Evolutionary conservation across 2,797 vertebrate species (phyloP), one percentile per base, ranked within the genome.

Genomic region (Acanthopagrus latus): DNA sequence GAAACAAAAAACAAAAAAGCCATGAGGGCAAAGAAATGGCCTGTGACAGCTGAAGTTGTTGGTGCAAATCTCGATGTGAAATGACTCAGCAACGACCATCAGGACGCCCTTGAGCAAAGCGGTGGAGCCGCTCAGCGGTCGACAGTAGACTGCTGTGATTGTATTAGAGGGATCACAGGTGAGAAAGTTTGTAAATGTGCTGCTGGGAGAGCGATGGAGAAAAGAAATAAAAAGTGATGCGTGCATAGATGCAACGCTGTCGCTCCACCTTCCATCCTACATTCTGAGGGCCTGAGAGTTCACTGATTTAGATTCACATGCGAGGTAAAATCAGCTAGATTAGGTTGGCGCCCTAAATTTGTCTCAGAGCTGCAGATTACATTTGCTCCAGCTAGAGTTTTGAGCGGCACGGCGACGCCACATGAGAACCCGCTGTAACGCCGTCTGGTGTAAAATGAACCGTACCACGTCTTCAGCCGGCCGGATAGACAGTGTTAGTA

Each of bases 51-150:
- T 7, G 41, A 71, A 60, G 76, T 48, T 84, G 82, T 41, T 63
- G 63, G 68, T 84, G 79, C 85, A 60, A 78, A 71, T 76, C 78
- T 81, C 59, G 38, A 47, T 75, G 63, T 51, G 66, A 78, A 80
- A 72, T 71, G 80, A 82, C 66, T 83, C 81, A 52, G 71, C 74
- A 64, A 3, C 20, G 21, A 57, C 23, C 77, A 70, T 52, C 65
- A 62, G 57, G 52, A 47, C n/a, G 68, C 75, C 78, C 68, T 78
- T 70, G 78, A 78, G 69, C 82, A 67, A 64, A 67, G 71, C 68
- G 29, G 60, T 43, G 66, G 57, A 69, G 70, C 65, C 12, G 50
- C 50, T 68, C 65, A 12, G 76, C 23, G 25, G 47, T 51, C 16
- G 12, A 51, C 62, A 10, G 29, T 12, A n/a, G 51, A 48, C 76